Evolutionary conservation across 2,888 invertebrate species (phyloP).

Genomic region (Seira sanloemensis): DNA sequence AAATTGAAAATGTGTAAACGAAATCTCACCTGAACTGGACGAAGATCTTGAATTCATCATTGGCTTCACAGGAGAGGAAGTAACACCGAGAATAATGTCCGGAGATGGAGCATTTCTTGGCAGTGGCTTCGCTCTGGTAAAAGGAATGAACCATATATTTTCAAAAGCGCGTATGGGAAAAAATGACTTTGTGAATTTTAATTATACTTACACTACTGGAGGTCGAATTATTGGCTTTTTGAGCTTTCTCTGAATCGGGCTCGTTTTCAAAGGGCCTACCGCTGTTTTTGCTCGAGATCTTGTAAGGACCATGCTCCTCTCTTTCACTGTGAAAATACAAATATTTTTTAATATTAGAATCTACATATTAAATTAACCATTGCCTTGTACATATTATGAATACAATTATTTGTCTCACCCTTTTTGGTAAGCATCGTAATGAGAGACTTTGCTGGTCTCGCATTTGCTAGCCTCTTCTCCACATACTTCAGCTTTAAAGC

Average conservation of each 20-base stretch:
- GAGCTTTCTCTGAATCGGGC: slow-evolving; percentile 46
- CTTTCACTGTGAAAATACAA: slow-evolving; percentile 57
- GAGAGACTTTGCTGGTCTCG: slow-evolving; percentile 61
- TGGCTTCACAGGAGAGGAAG: slow-evolving; percentile 48
- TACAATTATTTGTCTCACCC: too few species aligned
- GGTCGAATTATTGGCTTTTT: slow-evolving; percentile 30
- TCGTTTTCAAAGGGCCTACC: slow-evolving; percentile 54
- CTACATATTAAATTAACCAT: neutral
- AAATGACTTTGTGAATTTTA: neutral
- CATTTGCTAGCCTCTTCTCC: slow-evolving; percentile 64
- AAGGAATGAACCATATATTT: too few species aligned
- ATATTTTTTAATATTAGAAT: too few species aligned
- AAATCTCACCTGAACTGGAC: slow-evolving; percentile 40
- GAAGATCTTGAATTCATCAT: slow-evolving; percentile 14
- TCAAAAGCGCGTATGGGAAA: too few species aligned
- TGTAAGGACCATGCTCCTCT: slow-evolving; percentile 69
- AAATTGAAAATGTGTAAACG: neutral
- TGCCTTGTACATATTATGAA: too few species aligned
- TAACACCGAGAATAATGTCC: slow-evolving; percentile 72
- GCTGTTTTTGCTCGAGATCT: slow-evolving; percentile 67
- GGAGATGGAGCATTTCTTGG: slow-evolving; percentile 73
- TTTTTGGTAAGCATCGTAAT: slow-evolving; percentile 70
- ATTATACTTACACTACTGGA: slow-evolving; percentile 8
- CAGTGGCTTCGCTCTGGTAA: slow-evolving; percentile 26
- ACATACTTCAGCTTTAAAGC: slow-evolving; percentile 71